phyloP scores from a whole-genome alignment of 2,888 invertebrate genomes.

The Auanema freiburgensis region DNA sequence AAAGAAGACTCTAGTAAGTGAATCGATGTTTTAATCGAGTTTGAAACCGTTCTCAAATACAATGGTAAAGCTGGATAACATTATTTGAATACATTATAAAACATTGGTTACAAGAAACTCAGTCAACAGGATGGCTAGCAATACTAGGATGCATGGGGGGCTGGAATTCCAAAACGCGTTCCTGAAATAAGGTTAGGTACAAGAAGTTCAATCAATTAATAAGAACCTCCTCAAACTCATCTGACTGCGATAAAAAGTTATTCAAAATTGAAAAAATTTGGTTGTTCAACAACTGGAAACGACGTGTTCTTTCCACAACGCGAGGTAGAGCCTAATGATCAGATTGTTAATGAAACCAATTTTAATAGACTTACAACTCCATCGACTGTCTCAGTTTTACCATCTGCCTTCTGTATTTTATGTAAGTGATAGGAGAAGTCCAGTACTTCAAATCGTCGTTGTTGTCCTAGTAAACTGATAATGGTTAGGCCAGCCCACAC shows the following conservation, averaged over 20 bases:
- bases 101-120: no score
- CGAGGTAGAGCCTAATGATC: slow-evolving; percentile 84
- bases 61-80: no score
- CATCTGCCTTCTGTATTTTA: slow-evolving; percentile 89
- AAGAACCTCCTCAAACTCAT: slow-evolving; percentile 81
- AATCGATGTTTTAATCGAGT: no score
- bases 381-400: slow-evolving; percentile 90
- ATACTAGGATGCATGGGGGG: slow-evolving; percentile 79
- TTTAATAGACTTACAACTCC: slow-evolving; percentile 77
- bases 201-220: no score
- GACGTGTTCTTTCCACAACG: slow-evolving; percentile 94
- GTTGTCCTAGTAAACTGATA: slow-evolving; percentile 87
- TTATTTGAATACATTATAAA: no score
- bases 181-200: slow-evolving; percentile 67
- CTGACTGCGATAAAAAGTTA: slow-evolving; percentile 87
- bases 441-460: slow-evolving; percentile 82
- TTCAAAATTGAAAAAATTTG: slow-evolving; percentile 69
- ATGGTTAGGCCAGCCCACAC: slow-evolving; percentile 98
- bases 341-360: no score
- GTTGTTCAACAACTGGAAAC: slow-evolving; percentile 96
- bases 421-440: slow-evolving; percentile 98
- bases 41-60: no score
- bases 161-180: slow-evolving; percentile 94
- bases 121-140: slow-evolving; percentile 17
- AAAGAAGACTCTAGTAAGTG: no score